Evolutionary conservation across 2,888 invertebrate genomes (phyloP), one percentile per base, ranked within the genome.

Genomic region (Meganola albula): DNA sequence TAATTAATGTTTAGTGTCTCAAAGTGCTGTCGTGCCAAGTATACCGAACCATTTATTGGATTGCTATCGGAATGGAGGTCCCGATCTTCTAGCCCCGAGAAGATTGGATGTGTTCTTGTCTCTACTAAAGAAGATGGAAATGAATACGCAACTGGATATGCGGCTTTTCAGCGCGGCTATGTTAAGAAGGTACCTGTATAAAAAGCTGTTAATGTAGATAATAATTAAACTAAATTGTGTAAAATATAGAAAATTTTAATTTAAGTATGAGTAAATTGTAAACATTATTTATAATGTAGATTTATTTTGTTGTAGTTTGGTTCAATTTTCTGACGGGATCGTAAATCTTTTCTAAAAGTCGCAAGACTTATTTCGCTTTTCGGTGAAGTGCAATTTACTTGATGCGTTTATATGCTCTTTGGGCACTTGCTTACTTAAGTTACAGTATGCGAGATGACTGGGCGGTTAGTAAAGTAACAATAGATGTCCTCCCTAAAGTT

Each of bases 51-150:
- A 87, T 40, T 70, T 92, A 22, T 56, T 82, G 40, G 76, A 86
- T 55, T 92, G 92, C 58, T 92, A 91, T 61, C 74, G 79, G 27
- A 73, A 75, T 18, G 80, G 86, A 10, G 84, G 79, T 1, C 83
- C 86, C 1, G 53, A 70, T 14, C 55, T 80, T 10, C 69, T 73
- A 25, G 83, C 89, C 12, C 91, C 91, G 0, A 71, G 87, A 38
- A 88, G 89, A 10, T 64, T 91, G 3, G 88, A 87, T 43, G 77
- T 89, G 1, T 74, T 90, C 31, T 69, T 91, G 11, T 91, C 91
- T 31, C 63, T 92, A 7, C 50, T 92, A 16, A 83, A 88, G 48
- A 90, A 90, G 68, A 65, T 91, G 32, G 92, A 92, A 60, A 62
- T 69, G 31, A 74, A 84, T 22, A 74, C 78, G 1, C 83, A 80